Percentiles rank a stretch among this genome's conserved stretches.
Conservation (phyloP, 35 echinoderm and acorn worm species). For the Chiridota heheva region DNA sequence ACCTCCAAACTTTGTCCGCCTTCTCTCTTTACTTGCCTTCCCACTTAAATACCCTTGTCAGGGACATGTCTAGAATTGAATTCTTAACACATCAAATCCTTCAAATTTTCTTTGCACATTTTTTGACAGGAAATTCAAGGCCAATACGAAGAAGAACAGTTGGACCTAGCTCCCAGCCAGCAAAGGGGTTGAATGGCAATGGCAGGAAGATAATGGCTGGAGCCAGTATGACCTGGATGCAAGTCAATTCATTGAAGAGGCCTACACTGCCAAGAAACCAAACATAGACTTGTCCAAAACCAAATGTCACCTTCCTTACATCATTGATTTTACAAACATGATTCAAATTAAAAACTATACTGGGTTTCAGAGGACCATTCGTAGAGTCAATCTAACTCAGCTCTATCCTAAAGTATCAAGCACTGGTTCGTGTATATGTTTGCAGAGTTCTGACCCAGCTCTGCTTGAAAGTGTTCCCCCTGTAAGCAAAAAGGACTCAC, state of each 20-base stretch:
- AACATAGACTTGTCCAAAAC: slow-evolving; percentile 65
- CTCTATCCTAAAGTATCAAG: slow-evolving; percentile 27
- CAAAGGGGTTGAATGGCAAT: slow-evolving; percentile 80
- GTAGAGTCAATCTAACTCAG: slow-evolving; percentile 27
- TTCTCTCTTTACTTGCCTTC: too few relatives aligned
- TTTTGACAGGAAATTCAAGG: slow-evolving; percentile 66
- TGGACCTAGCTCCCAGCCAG: slow-evolving; percentile 39
- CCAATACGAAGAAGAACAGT: slow-evolving; percentile 62
- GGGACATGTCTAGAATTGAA: not conserved
- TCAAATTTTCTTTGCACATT: not conserved
- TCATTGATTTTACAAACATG: slow-evolving; percentile 70
- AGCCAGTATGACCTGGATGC: slow-evolving; percentile 71
- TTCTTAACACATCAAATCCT: not conserved
- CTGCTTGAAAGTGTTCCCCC: not conserved
- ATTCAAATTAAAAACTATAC: slow-evolving; percentile 57
- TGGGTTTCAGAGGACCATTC: slow-evolving; percentile 60
- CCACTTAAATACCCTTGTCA: too few relatives aligned
- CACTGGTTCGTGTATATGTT: not conserved
- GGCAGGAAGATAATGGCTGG: slow-evolving; percentile 73
- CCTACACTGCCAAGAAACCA: slow-evolving; percentile 25
- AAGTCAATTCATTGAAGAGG: slow-evolving; percentile 56
- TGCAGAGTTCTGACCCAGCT: too few relatives aligned
- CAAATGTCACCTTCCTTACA: slow-evolving; percentile 62
- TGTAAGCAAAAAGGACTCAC: not conserved
- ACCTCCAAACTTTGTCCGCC: too few relatives aligned